Evolutionary conservation across 2,797 vertebrate species (phyloP).

Genomic region (Telmatherina bonti): DNA sequence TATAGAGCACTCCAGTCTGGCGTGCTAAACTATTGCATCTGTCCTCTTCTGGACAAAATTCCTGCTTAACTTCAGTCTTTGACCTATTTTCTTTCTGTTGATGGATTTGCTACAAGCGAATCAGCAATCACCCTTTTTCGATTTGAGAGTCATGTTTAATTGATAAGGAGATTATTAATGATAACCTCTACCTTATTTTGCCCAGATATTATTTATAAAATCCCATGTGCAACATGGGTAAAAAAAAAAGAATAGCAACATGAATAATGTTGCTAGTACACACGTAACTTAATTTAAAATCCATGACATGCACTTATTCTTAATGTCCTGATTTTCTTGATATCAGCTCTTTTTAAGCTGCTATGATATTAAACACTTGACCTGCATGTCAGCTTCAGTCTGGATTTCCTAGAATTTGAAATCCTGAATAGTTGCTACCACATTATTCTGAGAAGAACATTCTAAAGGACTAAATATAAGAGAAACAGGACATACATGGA

Average conservation of each 20-base stretch:
- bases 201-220: too few relatives aligned
- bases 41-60: slow-evolving; percentile 48
- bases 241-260: not conserved
- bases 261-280: slow-evolving; percentile 1
- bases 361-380: not conserved
- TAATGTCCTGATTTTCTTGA: not conserved
- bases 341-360: slow-evolving; percentile 4
- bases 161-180: too few relatives aligned
- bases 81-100: slow-evolving; percentile 65
- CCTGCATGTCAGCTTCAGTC: slow-evolving; percentile 7
- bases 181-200: too few relatives aligned
- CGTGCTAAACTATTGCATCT: too few relatives aligned
- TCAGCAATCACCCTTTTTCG: slow-evolving; percentile 52
- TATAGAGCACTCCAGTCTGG: too few relatives aligned
- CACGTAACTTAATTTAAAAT: slow-evolving; percentile 10
- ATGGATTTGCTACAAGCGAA: slow-evolving; percentile 66
- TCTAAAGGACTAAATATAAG: slow-evolving; percentile 35
- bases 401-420: not conserved
- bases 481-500: slow-evolving; percentile 8
- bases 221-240: slow-evolving; percentile 16
- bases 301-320: not conserved
- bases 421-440: slow-evolving; percentile 43
- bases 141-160: slow-evolving; percentile 42
- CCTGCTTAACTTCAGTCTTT: slow-evolving; percentile 58
- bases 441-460: slow-evolving; percentile 6